A percentile compares a stretch with the other conserved stretches of the same genome.
Conservation (phyloP, 2,113 vertebrate genomes). For the Marcusenius ussheri region DNA sequence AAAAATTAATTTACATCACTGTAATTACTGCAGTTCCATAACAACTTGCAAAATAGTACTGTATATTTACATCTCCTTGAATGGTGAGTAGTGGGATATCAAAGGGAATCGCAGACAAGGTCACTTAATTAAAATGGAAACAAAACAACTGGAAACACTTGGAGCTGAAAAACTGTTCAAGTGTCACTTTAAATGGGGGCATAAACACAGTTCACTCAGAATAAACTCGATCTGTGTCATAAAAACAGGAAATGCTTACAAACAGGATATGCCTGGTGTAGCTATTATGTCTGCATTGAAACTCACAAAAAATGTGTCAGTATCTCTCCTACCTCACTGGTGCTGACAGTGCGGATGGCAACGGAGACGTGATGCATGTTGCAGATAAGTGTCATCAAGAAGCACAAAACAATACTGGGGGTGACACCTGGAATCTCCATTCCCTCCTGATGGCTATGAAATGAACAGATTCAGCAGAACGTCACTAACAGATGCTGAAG, state of each 20-base stretch:
- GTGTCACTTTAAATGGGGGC: background rate
- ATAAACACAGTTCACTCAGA: background rate
- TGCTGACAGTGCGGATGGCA: conserved; percentile 27
- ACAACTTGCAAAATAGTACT: background rate
- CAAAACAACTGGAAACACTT: background rate
- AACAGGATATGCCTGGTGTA: conserved; percentile 53
- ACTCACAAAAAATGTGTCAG: conserved; percentile 26
- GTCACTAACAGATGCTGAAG: background rate
- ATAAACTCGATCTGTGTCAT: background rate
- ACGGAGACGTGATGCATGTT: conserved; percentile 15
- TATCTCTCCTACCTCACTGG: conserved; percentile 30
- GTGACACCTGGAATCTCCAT: conserved; percentile 25
- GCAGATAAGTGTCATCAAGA: conserved; percentile 26
- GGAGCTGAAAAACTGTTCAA: background rate
- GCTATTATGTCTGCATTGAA: conserved; percentile 32
- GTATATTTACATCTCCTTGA: background rate
- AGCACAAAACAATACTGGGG: conserved; percentile 28
- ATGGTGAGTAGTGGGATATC: background rate
- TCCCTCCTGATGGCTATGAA: conserved; percentile 27
- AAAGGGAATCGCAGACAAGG: background rate
- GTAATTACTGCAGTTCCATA: background rate
- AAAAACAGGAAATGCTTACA: conserved; percentile 51
- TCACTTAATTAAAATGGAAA: background rate
- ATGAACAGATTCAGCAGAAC: conserved; percentile 8
- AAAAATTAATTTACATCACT: background rate